These are phyloP conservation scores for Odontomachus brunneus DNA, from an alignment of 1,140 invertebrate genomes.

Conservation along the genomic window DNA sequence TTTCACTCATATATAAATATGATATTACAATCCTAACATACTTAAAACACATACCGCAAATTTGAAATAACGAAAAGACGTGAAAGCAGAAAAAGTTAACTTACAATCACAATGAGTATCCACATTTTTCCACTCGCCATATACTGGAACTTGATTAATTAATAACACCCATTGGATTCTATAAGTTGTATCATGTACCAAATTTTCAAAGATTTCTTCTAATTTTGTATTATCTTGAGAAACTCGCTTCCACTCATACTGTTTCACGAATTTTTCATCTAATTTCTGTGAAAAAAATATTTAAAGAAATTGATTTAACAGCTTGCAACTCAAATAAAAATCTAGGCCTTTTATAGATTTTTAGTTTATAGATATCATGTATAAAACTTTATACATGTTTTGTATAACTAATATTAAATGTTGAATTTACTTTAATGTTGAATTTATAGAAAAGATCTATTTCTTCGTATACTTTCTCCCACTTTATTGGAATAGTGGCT, in stretches of 20 bases:
- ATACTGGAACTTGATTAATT: neutral
- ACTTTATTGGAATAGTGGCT: neutral
- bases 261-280: neutral
- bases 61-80: no score
- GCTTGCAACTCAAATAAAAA: neutral
- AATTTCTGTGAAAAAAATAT: neutral
- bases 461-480: conserved; percentile 36
- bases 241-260: neutral
- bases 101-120: conserved; percentile 36
- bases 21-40: no score
- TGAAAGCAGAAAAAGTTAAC: neutral
- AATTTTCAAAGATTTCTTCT: neutral
- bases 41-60: no score
- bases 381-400: neutral
- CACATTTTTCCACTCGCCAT: neutral
- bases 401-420: neutral
- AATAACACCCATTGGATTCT: neutral
- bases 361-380: no score
- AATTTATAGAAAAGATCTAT: neutral
- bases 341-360: no score
- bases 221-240: conserved; percentile 25
- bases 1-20: no score
- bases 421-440: conserved; percentile 25
- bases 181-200: conserved; percentile 14
- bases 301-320: neutral